A percentile compares a stretch with the other conserved stretches of the same genome.
Conservation (phyloP, 2,113 vertebrate genomes). For the Phrynosoma platyrhinos region DNA sequence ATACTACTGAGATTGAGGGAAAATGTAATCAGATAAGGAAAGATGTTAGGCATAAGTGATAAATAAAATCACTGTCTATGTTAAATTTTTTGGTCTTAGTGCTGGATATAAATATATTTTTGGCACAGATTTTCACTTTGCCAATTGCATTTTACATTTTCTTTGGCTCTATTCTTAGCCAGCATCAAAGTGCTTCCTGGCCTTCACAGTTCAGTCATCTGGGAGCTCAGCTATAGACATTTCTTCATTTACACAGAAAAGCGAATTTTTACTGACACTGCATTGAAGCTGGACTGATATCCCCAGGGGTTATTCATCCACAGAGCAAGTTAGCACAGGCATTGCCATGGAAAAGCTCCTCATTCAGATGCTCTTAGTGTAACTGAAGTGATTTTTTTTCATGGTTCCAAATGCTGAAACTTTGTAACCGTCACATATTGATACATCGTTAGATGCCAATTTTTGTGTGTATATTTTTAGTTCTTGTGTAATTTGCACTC, state of each 20-base stretch:
- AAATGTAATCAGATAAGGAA: not conserved
- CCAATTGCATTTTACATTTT: conserved; percentile 10
- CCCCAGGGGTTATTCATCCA: conserved; percentile 2
- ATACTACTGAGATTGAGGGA: not conserved
- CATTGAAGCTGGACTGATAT: not conserved
- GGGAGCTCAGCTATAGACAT: conserved; percentile 5
- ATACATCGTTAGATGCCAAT: not conserved
- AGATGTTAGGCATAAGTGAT: not conserved
- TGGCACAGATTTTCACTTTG: not conserved
- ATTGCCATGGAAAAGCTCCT: not conserved
- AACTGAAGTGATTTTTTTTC: not conserved
- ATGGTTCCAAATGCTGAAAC: not conserved
- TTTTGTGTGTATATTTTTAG: not conserved
- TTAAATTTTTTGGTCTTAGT: not conserved
- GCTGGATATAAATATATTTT: conserved; percentile 5
- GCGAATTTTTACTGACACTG: conserved; percentile 12
- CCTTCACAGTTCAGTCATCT: conserved; percentile 15
- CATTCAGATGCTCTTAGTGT: too few relatives aligned
- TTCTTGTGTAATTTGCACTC: not conserved
- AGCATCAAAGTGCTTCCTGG: not conserved
- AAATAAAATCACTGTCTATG: not conserved
- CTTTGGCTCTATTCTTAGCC: conserved; percentile 8
- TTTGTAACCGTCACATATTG: not conserved
- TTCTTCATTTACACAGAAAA: conserved; percentile 23
- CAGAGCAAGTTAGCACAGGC: not conserved